Percentiles rank a stretch among this genome's conserved stretches.
phyloP scores from a whole-genome alignment of 1,140 invertebrate genomes.

The Notospermus geniculatus region DNA sequence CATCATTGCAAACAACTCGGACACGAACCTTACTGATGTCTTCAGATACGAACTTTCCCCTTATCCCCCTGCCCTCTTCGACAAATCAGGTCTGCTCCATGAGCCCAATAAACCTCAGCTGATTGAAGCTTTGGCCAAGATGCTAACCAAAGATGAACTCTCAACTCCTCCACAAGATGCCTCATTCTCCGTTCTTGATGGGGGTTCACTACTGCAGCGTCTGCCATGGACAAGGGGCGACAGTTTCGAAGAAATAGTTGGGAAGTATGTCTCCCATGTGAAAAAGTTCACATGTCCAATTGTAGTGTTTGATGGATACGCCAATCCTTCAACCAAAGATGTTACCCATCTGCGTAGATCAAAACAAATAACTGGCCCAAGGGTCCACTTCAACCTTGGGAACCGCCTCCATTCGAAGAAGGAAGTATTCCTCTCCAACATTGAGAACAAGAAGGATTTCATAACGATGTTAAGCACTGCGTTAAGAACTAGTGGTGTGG shows the following conservation, averaged over 20 bases:
- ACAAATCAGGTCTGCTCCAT: conserved; percentile 17
- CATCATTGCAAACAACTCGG: conserved; percentile 3
- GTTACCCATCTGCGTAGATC: not conserved
- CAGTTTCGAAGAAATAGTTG: conserved; percentile 9
- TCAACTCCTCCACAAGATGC: not conserved
- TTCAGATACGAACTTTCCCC: conserved; percentile 24
- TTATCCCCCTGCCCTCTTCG: conserved; percentile 24
- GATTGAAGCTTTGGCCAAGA: conserved; percentile 23
- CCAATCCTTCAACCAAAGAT: conserved; percentile 2
- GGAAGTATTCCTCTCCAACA: conserved; percentile 16
- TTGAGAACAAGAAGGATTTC: not conserved
- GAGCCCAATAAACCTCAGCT: conserved; percentile 19
- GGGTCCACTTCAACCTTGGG: not conserved
- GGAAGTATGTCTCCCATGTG: not conserved
- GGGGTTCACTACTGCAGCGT: conserved; percentile 19
- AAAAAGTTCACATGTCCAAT: no score
- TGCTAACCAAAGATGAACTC: not conserved
- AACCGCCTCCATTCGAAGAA: conserved; percentile 8
- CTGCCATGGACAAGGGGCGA: conserved; percentile 12
- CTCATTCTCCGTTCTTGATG: conserved; percentile 27
- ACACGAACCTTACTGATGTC: conserved; percentile 6
- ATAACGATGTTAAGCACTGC: not conserved
- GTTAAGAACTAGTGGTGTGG: not conserved
- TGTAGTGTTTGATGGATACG: conserved; percentile 9
- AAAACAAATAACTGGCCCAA: not conserved